A percentile compares a stretch with the other conserved stretches of the same genome.
Conservation (phyloP, 2,797 vertebrate genomes). For the Rhabdomys pumilio region DNA sequence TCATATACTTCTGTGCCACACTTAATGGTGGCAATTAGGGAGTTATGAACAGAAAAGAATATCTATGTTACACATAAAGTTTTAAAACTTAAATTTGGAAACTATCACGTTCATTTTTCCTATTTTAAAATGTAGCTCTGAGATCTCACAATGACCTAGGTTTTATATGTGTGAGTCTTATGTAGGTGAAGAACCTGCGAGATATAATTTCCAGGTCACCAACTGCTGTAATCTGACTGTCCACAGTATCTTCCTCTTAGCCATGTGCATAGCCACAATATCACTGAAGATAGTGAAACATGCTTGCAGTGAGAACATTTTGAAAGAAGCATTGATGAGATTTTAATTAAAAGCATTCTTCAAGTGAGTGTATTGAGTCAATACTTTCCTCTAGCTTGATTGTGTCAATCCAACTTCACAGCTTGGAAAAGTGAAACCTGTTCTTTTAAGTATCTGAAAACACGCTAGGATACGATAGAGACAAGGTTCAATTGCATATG, state of each 20-base stretch:
- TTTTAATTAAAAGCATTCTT: conserved; percentile 56
- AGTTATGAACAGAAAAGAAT: not conserved
- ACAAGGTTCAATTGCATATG: not conserved
- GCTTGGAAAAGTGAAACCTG: not conserved
- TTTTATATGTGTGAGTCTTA: conserved; percentile 28
- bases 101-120: not conserved
- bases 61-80: not conserved
- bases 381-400: conserved; percentile 43
- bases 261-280: not conserved
- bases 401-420: not conserved
- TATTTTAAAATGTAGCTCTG: conserved; percentile 46
- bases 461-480: not conserved
- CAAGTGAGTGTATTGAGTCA: conserved; percentile 13
- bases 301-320: not conserved
- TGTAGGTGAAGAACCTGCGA: conserved; percentile 28
- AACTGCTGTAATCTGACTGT: conserved; percentile 37
- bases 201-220: conserved; percentile 34
- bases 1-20: not conserved
- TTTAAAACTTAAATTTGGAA: conserved; percentile 19
- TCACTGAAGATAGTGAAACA: conserved; percentile 2
- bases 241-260: not conserved
- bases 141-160: not conserved
- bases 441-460: not conserved
- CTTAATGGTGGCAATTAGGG: not conserved
- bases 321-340: conserved; percentile 28